Evolutionary conservation across 2,113 vertebrate genomes (phyloP), one percentile per base, ranked within the genome.

Genomic region (Neomonachus schauinslandi): DNA sequence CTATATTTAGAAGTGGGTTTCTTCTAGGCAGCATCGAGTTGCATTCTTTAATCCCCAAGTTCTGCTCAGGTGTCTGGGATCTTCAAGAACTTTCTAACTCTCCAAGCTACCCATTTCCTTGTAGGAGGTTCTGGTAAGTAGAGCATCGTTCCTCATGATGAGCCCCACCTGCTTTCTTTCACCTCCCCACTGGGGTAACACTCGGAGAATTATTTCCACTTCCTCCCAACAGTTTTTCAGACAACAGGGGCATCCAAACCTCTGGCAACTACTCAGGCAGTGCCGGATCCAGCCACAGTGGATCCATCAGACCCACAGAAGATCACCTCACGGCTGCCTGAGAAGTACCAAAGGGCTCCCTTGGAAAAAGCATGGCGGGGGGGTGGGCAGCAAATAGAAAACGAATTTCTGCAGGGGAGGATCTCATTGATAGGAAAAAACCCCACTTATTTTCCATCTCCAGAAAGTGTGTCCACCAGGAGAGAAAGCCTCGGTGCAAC

Each of bases 81-180:
- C 69, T 79, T 77, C 14, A 80, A 76, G 80, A 84, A 57, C 15
- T 61, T 31, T 61, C n/a, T 84, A 72, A 69, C 46, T 69, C 49
- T 74, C 33, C 9, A 26, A 63, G 55, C 18, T 36, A 46, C 71
- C 53, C 49, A 79, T n/a, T 89, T 95, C 84, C 10, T 95, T 92
- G 18, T 89, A 61, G 83, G 71, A 96, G 16, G 31, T 31, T 89
- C 19, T 92, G 91, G 39, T 93, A 83, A 88, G 76, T 57, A 94
- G 7, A 91, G 61, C 26, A 67, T n/a, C 3, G 1, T 59, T 83
- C 16, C 49, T 96, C 18, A 74, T 16, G 55, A 88, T 79, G 82
- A 72, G 21, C 21, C 77, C 65, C 3, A 51, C 36, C 46, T 79
- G 33, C 22, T 46, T 96, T 95, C 61, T 79, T 51, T 85, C 36